Evolutionary conservation across 1,140 invertebrate genomes (phyloP), one percentile per base, ranked within the genome.

Genomic region (Hesperophylax magnus): DNA sequence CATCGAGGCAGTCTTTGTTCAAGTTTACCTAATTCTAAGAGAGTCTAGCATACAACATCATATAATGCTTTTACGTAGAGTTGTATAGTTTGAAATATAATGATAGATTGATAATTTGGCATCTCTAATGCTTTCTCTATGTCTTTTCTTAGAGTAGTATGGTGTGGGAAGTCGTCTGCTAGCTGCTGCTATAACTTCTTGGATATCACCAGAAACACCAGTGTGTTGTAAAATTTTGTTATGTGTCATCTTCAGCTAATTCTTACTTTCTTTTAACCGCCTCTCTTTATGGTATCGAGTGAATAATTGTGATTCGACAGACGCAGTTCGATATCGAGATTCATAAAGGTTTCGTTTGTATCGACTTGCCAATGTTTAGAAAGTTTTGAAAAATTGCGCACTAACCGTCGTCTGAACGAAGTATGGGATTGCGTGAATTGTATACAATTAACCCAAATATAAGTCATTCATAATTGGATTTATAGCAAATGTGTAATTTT

Each of bases 201-300:
- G n/a, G 56, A 2, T 58, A 22, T 22, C n/a, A 20, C n/a, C 56
- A 58, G 1, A n/a, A 11, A n/a, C 20, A 61, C 2, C 58, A 18
- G 18, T 2, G 2, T 61, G 0, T n/a, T n/a, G 2, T 24, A 15
- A 20, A 20, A 65, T 27, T 20, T 20, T 22, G 22, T 6, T 11
- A 27, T 67, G 63, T 67, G 63, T 67, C 63, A 67, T 67, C 63
- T 67, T 67, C 63, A 14, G n/a, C 3, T 67, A 5, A 67, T 67
- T 67, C 24, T 67, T 67, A 67, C 63, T 67, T 67, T 67, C 63
- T 67, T 67, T 67, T 67, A 27, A 34, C 11, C 17, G 63, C 24
- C 22, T 31, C 63, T 31, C 24, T 27, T 67, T 67, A 67, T 39
- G 63, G 63, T 39, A 14, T 27, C 9, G 63, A 31, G 14, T 39